Base-by-base conservation (phyloP, 1,140 invertebrate species). In the Drosophila trapezifrons region DNA sequence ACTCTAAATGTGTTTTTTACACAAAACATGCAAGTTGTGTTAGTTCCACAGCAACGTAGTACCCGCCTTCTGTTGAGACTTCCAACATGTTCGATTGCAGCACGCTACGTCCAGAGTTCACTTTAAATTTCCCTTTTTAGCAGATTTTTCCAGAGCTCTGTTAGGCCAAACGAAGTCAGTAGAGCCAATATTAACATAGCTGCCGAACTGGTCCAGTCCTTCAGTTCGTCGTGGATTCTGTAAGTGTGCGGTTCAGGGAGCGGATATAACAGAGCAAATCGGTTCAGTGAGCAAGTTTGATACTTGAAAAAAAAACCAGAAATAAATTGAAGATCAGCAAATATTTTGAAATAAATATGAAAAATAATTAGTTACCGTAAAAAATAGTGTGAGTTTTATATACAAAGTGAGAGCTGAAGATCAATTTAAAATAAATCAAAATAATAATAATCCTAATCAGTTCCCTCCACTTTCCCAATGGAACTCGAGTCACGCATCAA, bases 151-250 rank as follows among this genome's bases (percentile, higher is more conserved):
- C 15, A 10, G 47, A 37, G n/a, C 40, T 40, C 49, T 71, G 67
- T 69, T 69, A 66, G 18, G 9, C 12, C 4, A 10, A 8, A 5
- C n/a, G 8, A 25, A 18, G 43, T 4, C 5, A 13, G 38, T 40
- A 9, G 25, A 52, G 65, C 20, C 38, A 10, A 9, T 12, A 17
- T 37, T 51, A 40, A 54, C 67, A 73, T 52, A 18, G 8, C 20
- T 32, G 18, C 47, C 62, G 66, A 27, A 29, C 20, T 58, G 38
- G 72, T 52, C 35, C 71, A 63, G 20, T 25, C 40, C 49, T 66
- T 76, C 54, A 76, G 72, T 76, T 76, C 47, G 29, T 67, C 62
- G 73, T 29, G 62, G 72, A 76, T 76, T 76, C 72, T 76, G 72
- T 37, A 51, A 76, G 46, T n/a, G 72, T 40, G 40, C 73, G 73